phyloP scores from a whole-genome alignment of 1,140 invertebrate species.

The Scaptomyza graminum region DNA sequence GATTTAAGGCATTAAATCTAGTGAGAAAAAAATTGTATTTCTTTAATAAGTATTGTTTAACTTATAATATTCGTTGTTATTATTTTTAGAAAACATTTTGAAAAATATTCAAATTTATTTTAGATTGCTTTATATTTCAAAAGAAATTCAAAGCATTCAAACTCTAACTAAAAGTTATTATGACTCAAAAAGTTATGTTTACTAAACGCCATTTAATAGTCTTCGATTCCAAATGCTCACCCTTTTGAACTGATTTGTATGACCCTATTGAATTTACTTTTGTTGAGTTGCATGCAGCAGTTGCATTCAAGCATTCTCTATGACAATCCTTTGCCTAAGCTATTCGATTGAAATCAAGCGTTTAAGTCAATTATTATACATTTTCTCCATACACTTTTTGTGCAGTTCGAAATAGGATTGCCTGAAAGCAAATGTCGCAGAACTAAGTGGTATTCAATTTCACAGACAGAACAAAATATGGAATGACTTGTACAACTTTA shows the following conservation, averaged over 20 bases:
- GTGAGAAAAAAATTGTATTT: too few relatives aligned
- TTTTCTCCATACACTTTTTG: not conserved
- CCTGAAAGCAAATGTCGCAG: not conserved
- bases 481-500: not conserved
- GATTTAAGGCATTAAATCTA: too few relatives aligned
- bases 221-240: too few relatives aligned
- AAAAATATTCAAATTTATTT: too few relatives aligned
- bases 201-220: not conserved
- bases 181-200: not conserved
- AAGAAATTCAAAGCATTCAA: too few relatives aligned
- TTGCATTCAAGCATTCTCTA: constrained; percentile 15
- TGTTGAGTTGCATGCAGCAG: constrained; percentile 6
- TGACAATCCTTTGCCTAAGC: constrained; percentile 2
- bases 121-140: too few relatives aligned
- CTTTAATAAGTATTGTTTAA: too few relatives aligned
- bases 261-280: constrained; percentile 15
- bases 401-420: constrained; percentile 1
- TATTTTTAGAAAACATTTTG: too few relatives aligned
- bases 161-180: not conserved
- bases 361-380: constrained; percentile 34
- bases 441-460: not conserved
- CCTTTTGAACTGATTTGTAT: constrained; percentile 6
- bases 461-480: not conserved
- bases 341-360: constrained; percentile 24
- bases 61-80: too few relatives aligned